Percentiles rank a stretch among this genome's conserved stretches.
Conservation (phyloP, 2,113 vertebrate genomes). For the Rutilus rutilus region DNA sequence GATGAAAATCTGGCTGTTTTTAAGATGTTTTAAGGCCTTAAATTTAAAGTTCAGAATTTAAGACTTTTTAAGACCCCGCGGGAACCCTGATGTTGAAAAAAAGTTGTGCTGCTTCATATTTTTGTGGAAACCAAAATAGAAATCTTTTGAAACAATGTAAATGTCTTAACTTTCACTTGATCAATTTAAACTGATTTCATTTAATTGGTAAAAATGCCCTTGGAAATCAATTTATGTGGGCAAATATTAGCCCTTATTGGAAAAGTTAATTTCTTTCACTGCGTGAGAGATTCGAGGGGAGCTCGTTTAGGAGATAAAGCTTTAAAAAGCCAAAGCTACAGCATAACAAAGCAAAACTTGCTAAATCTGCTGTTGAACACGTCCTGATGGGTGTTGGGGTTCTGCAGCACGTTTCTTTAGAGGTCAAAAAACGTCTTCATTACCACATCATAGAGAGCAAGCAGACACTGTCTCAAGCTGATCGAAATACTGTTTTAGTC, state of each 20-base stretch:
- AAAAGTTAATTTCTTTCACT: neutral
- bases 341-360: neutral
- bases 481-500: slow-evolving; percentile 12
- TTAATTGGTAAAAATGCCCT: neutral
- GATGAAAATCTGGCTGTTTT: too few relatives aligned
- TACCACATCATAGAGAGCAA: neutral
- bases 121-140: neutral
- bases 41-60: too few relatives aligned
- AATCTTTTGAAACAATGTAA: neutral
- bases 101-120: neutral
- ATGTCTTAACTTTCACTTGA: neutral
- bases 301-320: neutral
- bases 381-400: neutral
- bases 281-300: neutral
- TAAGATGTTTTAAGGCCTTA: too few relatives aligned
- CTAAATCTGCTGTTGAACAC: neutral
- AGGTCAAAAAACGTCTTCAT: slow-evolving; percentile 20
- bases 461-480: neutral
- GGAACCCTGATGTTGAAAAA: too few relatives aligned
- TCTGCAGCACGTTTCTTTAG: neutral
- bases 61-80: too few relatives aligned
- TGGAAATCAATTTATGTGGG: neutral
- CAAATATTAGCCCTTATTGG: neutral
- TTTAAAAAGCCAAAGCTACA: neutral
- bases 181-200: too few relatives aligned